Evolutionary conservation across 2,113 vertebrate species (phyloP), one percentile per base, ranked within the genome.

Genomic region (Passer domesticus): DNA sequence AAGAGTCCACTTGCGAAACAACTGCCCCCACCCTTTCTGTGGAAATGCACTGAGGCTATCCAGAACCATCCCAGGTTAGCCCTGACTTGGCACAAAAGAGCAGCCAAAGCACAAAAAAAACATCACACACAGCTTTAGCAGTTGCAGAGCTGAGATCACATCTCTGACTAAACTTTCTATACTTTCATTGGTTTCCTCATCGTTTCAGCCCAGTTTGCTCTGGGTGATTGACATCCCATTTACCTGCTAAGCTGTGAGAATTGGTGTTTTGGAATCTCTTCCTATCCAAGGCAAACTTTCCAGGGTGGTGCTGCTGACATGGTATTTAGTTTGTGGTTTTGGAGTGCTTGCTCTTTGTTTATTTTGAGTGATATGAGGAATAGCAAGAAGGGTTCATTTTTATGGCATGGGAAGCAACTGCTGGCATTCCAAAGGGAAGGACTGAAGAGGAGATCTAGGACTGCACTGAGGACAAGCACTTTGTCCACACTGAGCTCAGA

Each of bases 251-350:
- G 52, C 58, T 58, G 47, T 64, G 44, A n/a, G 46, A 89, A 89
- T 33, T 66, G 55, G 25, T 87, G 81, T 72, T 97, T 89, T 92
- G 70, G 89, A 95, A 84, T 95, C 66, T 89, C 83, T 43, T 84
- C 80, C 73, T 62, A 94, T 87, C 84, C 78, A 75, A 82, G 58
- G 63, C 63, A 95, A 95, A 91, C 91, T 78, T 92, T 94, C 77
- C 92, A 63, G 74, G 50, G 68, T 70, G 80, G 21, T 94, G 94
- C 86, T 97, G 96, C 94, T 95, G 94, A 95, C 91, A 73, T 2
- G 35, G 63, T 95, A 27, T 95, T 97, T 97, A 88, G 46, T 84
- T 94, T 91, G 93, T 49, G 72, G 67, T 59, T 94, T 88, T 63
- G 72, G 55, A 95, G 89, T 69, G 41, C 22, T 85, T 64, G 84